Base-by-base conservation (phyloP, 2,888 invertebrate genomes). In the Smittia sp. region DNA sequence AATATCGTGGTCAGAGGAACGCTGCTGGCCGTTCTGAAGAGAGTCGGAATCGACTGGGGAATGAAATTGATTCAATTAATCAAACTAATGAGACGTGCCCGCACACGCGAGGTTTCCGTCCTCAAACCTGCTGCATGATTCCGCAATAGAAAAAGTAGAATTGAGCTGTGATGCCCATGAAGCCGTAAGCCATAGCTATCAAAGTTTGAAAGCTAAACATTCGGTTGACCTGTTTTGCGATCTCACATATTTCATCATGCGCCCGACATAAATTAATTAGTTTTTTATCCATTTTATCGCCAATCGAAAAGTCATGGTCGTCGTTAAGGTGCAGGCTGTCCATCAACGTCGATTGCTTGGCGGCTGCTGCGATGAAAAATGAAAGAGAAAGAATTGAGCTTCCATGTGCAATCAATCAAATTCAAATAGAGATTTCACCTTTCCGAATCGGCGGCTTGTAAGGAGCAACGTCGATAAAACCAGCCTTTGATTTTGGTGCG, bases 171-270 rank as follows among this genome's bases (percentile, higher is more conserved):
- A 82, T 82, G 74, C 80, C 80, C 3, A 83, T 78, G 75, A 83
- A 83, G 0, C 82, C 82, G 74, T 82, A 80, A 1, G 82, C 83
- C 82, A 83, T 82, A 22, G 81, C 74, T 0, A 81, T 77, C 11
- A 83, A 75, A 73, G 83, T 80, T 1, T 82, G 82, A 76, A 80
- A 80, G 74, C 81, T 82, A 81, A 81, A 83, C 32, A 83, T 76
- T 15, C 79, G 79, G 76, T 83, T 83, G 38, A 82, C 76, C 6
- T 77, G 76, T 75, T 81, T 82, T 52, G 80, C 82, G 75, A 83
- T 80, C 76, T 83, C 82, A 74, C 82, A 83, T 46, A 83, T 79
- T 76, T 83, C 82, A 76, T 83, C 82, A 67, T 83, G 83, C 32
- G 82, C 75, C 75, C 81, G 81, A 46, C 82, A 83, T n/a, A 82